Evolutionary conservation across 2,113 vertebrate species (phyloP).

Genomic region (Lethenteron camtschaticum): DNA sequence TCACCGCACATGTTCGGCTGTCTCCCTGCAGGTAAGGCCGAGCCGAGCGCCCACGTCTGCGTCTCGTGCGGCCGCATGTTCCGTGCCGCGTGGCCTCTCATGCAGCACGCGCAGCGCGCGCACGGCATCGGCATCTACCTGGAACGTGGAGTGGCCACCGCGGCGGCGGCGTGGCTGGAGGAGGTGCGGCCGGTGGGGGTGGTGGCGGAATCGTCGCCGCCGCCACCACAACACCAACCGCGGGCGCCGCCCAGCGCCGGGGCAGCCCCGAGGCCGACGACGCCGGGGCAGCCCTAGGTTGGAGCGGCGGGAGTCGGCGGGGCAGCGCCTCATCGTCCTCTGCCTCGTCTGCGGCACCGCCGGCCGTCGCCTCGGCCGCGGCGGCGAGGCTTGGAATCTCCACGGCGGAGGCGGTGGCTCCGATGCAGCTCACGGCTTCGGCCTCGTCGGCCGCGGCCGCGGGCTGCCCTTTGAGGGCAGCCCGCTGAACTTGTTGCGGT

Average conservation of each 20-base stretch:
- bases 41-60: neutral
- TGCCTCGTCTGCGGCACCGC: too few species aligned
- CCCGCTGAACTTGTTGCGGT: neutral
- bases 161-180: neutral
- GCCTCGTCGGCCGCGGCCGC: neutral
- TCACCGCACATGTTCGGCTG: too few species aligned
- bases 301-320: too few species aligned
- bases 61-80: neutral
- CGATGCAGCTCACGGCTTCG: too few species aligned
- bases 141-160: constrained; percentile 3
- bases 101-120: constrained; percentile 2
- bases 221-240: neutral
- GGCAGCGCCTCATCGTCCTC: too few species aligned
- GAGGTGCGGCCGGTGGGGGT: neutral
- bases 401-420: too few species aligned
- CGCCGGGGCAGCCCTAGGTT: too few species aligned
- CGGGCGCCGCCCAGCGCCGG: too few species aligned
- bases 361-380: too few species aligned
- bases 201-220: neutral
- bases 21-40: neutral
- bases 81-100: constrained; percentile 1
- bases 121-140: neutral
- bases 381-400: too few species aligned
- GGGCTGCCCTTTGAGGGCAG: neutral
- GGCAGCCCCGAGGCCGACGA: too few species aligned